These are phyloP conservation scores for Silurus meridionalis DNA, from an alignment of 2,113 vertebrate species.

Conservation along the genomic window DNA sequence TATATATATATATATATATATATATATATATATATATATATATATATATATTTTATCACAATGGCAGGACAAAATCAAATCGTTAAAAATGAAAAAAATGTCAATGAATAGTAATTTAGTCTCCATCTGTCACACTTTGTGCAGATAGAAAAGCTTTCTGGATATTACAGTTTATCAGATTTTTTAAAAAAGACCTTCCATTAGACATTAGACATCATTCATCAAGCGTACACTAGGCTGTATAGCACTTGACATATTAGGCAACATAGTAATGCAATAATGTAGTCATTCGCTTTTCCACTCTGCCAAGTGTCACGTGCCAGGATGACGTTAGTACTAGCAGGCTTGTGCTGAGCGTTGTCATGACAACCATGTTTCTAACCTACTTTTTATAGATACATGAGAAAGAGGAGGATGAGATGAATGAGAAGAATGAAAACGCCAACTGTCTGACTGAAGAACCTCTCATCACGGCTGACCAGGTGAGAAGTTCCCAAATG, in stretches of 20 bases:
- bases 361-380: slow-evolving; percentile 34
- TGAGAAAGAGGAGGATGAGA: slow-evolving; percentile 89
- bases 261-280: neutral
- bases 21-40: too few species aligned
- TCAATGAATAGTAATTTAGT: neutral
- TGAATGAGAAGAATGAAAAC: slow-evolving; percentile 90
- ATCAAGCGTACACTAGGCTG: neutral
- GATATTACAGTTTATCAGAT: neutral
- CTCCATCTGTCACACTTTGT: neutral
- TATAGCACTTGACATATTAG: neutral
- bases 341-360: slow-evolving; percentile 5
- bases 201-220: slow-evolving; percentile 2
- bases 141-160: neutral
- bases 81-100: neutral
- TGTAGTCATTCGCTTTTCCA: slow-evolving; percentile 28
- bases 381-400: slow-evolving; percentile 73
- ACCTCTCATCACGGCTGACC: slow-evolving; percentile 86
- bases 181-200: neutral
- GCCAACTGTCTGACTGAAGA: slow-evolving; percentile 85
- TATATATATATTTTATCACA: too few species aligned
- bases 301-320: neutral
- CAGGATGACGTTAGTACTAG: slow-evolving; percentile 21
- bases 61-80: neutral
- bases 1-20: too few species aligned
- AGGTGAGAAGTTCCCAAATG: slow-evolving; percentile 67